These are phyloP conservation scores for Luidia sarsii DNA, from an alignment of 53 echinoderm and acorn worm species.

Conservation along the genomic window DNA sequence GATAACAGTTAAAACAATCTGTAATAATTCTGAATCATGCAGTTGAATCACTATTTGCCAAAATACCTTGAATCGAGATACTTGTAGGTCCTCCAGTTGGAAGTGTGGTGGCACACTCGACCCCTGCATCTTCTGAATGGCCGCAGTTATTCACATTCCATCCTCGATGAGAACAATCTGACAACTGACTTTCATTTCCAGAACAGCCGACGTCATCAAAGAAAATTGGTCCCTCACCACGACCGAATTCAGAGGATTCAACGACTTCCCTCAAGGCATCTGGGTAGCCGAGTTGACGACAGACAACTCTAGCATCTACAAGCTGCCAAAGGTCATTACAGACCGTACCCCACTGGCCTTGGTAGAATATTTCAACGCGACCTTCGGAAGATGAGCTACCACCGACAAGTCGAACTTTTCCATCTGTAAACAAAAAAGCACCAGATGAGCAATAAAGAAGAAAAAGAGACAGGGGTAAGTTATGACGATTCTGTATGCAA, in stretches of 20 bases:
- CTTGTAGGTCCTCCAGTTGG: neutral
- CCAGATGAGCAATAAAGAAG: no score
- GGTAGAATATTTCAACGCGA: neutral
- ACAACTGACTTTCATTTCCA: neutral
- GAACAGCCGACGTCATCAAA: constrained; percentile 15
- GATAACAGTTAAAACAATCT: no score
- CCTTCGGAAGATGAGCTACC: constrained; percentile 6
- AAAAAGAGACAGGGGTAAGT: no score
- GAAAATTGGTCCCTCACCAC: constrained; percentile 7
- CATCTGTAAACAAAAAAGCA: no score
- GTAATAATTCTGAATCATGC: no score
- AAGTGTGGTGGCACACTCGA: neutral
- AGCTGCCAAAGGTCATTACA: neutral
- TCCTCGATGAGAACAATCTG: constrained; percentile 22
- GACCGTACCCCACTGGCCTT: constrained; percentile 18
- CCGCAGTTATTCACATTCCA: constrained; percentile 25
- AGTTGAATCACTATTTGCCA: no score
- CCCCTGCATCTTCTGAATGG: constrained; percentile 38
- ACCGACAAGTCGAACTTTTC: constrained; percentile 17
- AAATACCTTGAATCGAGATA: neutral
- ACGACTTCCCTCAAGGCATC: neutral
- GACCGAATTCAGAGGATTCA: neutral
- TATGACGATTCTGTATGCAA: no score
- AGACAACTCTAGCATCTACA: constrained; percentile 8
- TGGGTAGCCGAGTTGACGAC: constrained; percentile 45